Evolutionary conservation across 2,797 vertebrate genomes (phyloP).

Genomic region (Hydrolagus colliei): DNA sequence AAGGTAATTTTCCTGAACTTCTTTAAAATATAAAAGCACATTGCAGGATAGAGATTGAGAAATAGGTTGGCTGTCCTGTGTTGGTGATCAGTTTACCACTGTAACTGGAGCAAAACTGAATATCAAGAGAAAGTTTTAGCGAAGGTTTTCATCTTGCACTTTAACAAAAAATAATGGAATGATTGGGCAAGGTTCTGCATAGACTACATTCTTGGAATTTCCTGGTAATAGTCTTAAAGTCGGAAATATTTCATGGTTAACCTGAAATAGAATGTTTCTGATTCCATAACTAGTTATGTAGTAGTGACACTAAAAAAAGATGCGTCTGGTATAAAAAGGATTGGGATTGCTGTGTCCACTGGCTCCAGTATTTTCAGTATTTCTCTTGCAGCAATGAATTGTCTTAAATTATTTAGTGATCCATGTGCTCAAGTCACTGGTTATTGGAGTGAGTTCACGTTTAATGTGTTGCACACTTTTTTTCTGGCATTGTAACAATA

Average conservation of each 20-base stretch:
- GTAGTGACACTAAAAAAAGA: no score
- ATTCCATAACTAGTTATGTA: neutral
- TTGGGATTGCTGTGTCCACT: neutral
- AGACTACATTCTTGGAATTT: neutral
- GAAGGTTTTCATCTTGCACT: neutral
- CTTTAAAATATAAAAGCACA: neutral
- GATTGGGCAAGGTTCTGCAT: neutral
- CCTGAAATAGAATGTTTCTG: neutral
- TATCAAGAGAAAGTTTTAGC: neutral
- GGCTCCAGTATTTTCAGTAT: neutral
- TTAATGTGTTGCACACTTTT: neutral
- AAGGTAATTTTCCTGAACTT: neutral
- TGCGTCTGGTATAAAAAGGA: no score
- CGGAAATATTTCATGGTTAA: neutral
- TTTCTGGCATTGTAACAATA: no score
- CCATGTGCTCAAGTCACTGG: neutral
- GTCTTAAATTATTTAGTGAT: neutral
- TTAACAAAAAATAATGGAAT: neutral
- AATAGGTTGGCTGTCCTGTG: neutral
- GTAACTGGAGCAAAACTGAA: neutral
- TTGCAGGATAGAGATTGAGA: no score
- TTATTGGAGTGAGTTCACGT: neutral
- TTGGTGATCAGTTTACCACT: neutral
- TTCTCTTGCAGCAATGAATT: neutral
- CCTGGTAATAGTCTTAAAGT: neutral